Evolutionary conservation across 2,113 vertebrate species (phyloP), one percentile per base, ranked within the genome.

Genomic region (Coracopsis vasa): DNA sequence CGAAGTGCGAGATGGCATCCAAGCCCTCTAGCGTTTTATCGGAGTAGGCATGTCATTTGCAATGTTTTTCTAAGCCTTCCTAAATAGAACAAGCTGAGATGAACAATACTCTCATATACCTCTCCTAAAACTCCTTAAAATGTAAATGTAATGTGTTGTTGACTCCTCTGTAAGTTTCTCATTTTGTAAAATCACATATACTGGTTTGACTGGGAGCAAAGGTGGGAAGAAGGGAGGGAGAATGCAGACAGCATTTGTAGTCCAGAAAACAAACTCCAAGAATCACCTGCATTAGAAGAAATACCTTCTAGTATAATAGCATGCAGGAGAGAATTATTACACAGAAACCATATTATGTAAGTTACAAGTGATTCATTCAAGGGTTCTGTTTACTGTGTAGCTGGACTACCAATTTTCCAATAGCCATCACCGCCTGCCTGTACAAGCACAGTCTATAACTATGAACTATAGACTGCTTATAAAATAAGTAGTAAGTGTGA

Each of bases 11-110:
- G 89, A 64, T 94, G 90, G 90, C 93, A 94, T 93, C 87, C 86
- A 92, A 96, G 80, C 88, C 96, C 90, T 91, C 97, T 97, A 97
- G 97, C 64, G 93, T 98, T 97, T 97, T 94, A 79, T 83, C 8
- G 2, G 92, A 84, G 87, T 88, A 95, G 96, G 83, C 79, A 18
- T 84, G 81, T 70, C 82, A 84, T 93, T 95, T 88, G 67, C 80
- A 92, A 73, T 87, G 84, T 90, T 96, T 54, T 92, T 94, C 80
- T 95, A 67, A 93, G 80, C 60, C 61, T 85, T 69, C 67, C 79
- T 97, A 88, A 95, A 80, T 4, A 91, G 62, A 91, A 86, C 85
- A 92, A 88, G 78, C 71, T 75, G 73, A 92, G 86, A 82, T 66
- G 86, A 95, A 47, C 79, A 75, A 28, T 45, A 29, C 37, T 73